Evolutionary conservation across 2,113 vertebrate genomes (phyloP).

Genomic region (Zosterops japonicus): DNA sequence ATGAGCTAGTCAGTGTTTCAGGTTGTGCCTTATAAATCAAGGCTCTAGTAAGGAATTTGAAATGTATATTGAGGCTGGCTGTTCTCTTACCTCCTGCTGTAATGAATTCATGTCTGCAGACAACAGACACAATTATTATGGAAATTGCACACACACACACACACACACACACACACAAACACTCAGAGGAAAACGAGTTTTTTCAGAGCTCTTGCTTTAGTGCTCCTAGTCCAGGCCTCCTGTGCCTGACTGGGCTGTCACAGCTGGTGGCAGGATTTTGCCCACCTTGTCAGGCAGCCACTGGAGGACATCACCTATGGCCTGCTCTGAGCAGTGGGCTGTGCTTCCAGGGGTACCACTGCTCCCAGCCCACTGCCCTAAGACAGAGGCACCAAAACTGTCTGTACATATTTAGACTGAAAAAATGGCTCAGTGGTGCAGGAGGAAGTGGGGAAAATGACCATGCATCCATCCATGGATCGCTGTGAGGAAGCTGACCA

Average conservation of each 20-base stretch:
- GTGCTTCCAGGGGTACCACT: not conserved
- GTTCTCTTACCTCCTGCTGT: conserved; percentile 50
- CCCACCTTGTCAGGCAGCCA: rapidly evolving
- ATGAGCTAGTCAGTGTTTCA: not conserved
- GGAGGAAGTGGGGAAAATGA: rapidly evolving
- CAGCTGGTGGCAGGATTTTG: not conserved
- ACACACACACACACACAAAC: not conserved
- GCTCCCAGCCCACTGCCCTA: too few species aligned
- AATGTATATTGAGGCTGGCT: not conserved
- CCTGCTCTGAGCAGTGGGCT: rapidly evolving
- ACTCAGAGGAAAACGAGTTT: not conserved
- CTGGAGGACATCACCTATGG: not conserved
- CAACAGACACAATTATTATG: conserved; percentile 62
- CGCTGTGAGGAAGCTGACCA: rapidly evolving
- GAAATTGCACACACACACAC: not conserved
- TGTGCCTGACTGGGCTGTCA: not conserved
- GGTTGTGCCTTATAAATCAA: conserved; percentile 39
- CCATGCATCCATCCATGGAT: rapidly evolving
- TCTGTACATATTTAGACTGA: not conserved
- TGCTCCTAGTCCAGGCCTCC: not conserved
- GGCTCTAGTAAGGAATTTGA: not conserved
- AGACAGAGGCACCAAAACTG: too few species aligned
- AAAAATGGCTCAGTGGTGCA: not conserved
- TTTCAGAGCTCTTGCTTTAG: not conserved
- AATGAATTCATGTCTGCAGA: conserved; percentile 63